phyloP scores from a whole-genome alignment of 2,797 vertebrate genomes.

The Denticeps clupeoides region DNA sequence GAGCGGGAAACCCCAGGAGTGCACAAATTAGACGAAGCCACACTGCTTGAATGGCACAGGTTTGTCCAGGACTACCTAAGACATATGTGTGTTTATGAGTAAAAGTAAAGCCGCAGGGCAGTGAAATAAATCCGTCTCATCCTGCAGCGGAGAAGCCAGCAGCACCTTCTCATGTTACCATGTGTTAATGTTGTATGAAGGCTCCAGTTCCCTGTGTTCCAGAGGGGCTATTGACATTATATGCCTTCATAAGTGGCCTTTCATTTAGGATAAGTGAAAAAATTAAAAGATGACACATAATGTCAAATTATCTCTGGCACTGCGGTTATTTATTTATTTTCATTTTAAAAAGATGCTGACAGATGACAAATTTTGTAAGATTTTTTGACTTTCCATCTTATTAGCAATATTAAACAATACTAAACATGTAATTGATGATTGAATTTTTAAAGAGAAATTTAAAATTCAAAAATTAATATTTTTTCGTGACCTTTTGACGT shows the following conservation, averaged over 20 bases:
- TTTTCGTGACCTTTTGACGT: too few species aligned
- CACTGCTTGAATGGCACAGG: too few species aligned
- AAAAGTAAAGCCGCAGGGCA: constrained; percentile 21
- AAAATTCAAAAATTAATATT: too few species aligned
- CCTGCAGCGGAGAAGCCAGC: constrained; percentile 27
- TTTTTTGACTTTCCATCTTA: neutral
- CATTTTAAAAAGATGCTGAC: neutral
- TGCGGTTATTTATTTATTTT: neutral
- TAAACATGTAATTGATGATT: neutral
- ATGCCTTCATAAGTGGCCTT: neutral
- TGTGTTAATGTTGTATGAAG: constrained; percentile 61
- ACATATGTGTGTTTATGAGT: constrained; percentile 11
- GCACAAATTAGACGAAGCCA: too few species aligned
- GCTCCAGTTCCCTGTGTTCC: constrained; percentile 50
- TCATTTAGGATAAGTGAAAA: neutral
- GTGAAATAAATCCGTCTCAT: constrained; percentile 43
- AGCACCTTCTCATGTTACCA: constrained; percentile 48
- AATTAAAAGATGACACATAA: neutral
- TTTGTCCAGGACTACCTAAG: too few species aligned
- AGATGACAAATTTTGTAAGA: neutral
- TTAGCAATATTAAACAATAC: neutral
- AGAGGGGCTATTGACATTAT: constrained; percentile 8
- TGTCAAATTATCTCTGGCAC: neutral
- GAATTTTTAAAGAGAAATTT: neutral
- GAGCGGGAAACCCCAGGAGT: too few species aligned